Conservation (phyloP, 1,140 invertebrate species). For the Nixonia krombeini region DNA sequence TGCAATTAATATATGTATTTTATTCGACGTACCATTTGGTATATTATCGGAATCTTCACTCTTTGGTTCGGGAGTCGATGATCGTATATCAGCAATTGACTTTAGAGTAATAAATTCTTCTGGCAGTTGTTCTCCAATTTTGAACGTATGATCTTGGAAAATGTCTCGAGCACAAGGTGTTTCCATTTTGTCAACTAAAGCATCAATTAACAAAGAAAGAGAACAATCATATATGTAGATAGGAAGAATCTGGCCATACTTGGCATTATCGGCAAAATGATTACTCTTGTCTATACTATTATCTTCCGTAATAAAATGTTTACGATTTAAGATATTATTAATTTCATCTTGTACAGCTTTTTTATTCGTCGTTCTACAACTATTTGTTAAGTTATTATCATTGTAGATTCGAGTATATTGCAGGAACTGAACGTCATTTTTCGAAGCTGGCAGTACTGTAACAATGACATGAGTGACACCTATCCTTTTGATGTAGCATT, state of each 20-base stretch:
- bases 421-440: slow-evolving; percentile 72
- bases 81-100: slow-evolving; percentile 58
- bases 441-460: slow-evolving; percentile 79
- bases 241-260: slow-evolving; percentile 72
- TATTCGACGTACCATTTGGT: slow-evolving; percentile 49
- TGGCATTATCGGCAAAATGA: slow-evolving; percentile 36
- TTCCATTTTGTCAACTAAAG: slow-evolving; percentile 72
- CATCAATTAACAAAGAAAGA: slow-evolving; percentile 74
- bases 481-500: slow-evolving; percentile 80
- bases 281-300: no score
- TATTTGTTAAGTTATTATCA: slow-evolving; percentile 28
- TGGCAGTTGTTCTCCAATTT: slow-evolving; percentile 55
- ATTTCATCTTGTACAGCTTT: no score
- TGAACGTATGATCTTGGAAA: slow-evolving; percentile 73
- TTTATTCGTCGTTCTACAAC: no score
- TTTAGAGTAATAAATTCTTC: slow-evolving; percentile 68
- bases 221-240: slow-evolving; percentile 82
- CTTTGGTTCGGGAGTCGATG: slow-evolving; percentile 66
- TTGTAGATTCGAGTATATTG: slow-evolving; percentile 51
- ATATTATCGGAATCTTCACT: slow-evolving; percentile 70
- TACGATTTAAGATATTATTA: slow-evolving; percentile 21
- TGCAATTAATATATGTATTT: background rate
- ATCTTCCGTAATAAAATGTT: slow-evolving; percentile 15
- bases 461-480: slow-evolving; percentile 77
- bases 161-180: slow-evolving; percentile 68